Evolutionary conservation across 2,888 invertebrate genomes (phyloP).

Genomic region (Ectemnius cavifrons): DNA sequence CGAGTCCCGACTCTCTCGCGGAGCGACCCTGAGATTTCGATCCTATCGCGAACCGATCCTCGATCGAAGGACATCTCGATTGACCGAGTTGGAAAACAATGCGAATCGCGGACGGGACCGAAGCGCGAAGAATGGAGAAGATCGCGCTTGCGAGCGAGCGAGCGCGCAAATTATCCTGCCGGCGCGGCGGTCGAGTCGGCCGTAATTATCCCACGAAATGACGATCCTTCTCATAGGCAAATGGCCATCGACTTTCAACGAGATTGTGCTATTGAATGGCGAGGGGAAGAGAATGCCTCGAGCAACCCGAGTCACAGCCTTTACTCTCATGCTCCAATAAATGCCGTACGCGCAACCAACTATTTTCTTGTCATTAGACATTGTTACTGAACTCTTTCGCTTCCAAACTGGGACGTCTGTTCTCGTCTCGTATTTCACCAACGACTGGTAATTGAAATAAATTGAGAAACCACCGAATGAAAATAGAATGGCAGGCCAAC

Average conservation of each 20-base stretch:
- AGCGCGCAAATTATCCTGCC: slow-evolving; percentile 61
- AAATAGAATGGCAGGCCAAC: slow-evolving; percentile 32
- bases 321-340: slow-evolving; percentile 1
- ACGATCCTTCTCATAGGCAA: slow-evolving; percentile 58
- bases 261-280: slow-evolving; percentile 20
- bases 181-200: slow-evolving; percentile 15
- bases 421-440: slow-evolving; percentile 16
- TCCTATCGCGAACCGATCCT: slow-evolving; percentile 69
- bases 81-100: slow-evolving; percentile 74
- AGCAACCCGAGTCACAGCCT: not conserved
- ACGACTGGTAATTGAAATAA: slow-evolving; percentile 45
- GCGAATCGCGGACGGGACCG: slow-evolving; percentile 31
- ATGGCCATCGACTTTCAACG: slow-evolving; percentile 26
- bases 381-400: not conserved
- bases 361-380: not conserved
- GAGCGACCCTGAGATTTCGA: slow-evolving; percentile 71
- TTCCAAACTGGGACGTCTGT: not conserved
- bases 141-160: slow-evolving; percentile 40
- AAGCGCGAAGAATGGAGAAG: slow-evolving; percentile 49
- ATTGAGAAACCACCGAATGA: slow-evolving; percentile 42
- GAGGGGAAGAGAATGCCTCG: not conserved
- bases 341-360: slow-evolving; percentile 1
- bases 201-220: slow-evolving; percentile 66
- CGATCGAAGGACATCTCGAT: slow-evolving; percentile 75
- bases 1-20: slow-evolving; percentile 39